A percentile compares a stretch with the other conserved stretches of the same genome.
Evolutionary conservation across 2,888 invertebrate species (phyloP).

Genomic region (Desoria tigrina): DNA sequence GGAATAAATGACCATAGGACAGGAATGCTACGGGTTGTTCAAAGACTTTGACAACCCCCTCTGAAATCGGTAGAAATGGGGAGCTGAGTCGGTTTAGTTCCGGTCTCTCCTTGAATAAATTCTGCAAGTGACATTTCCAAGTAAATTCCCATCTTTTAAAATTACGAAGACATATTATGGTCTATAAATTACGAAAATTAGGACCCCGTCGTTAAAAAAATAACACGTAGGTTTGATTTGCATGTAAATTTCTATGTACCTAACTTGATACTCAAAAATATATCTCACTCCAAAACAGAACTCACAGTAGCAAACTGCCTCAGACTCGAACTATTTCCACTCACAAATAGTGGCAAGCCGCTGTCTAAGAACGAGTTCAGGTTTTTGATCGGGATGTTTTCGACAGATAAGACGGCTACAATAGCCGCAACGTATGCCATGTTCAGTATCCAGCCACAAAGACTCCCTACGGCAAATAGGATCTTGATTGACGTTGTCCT

Average conservation of each 20-base stretch:
- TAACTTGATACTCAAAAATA: no score
- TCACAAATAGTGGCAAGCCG: conserved; percentile 12
- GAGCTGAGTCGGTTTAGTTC: no score
- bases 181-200: no score
- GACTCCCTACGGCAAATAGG: conserved; percentile 7
- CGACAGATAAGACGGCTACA: conserved; percentile 23
- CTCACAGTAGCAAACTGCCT: not conserved
- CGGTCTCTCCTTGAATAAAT: no score
- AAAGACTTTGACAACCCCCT: conserved; percentile 15
- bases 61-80: not conserved
- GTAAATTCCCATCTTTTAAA: no score
- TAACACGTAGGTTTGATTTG: no score
- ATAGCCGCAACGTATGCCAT: conserved; percentile 28
- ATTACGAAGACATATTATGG: no score
- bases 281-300: no score
- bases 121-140: no score
- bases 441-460: conserved; percentile 14
- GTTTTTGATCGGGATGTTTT: conserved; percentile 24
- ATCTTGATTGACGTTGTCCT: conserved; percentile 12
- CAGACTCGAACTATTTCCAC: conserved; percentile 17
- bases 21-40: conserved; percentile 20
- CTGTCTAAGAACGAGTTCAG: conserved; percentile 21
- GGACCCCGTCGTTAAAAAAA: no score
- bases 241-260: no score
- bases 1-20: conserved; percentile 22